phyloP scores from a whole-genome alignment of 2,113 vertebrate species.

The Psilopogon haemacephalus region DNA sequence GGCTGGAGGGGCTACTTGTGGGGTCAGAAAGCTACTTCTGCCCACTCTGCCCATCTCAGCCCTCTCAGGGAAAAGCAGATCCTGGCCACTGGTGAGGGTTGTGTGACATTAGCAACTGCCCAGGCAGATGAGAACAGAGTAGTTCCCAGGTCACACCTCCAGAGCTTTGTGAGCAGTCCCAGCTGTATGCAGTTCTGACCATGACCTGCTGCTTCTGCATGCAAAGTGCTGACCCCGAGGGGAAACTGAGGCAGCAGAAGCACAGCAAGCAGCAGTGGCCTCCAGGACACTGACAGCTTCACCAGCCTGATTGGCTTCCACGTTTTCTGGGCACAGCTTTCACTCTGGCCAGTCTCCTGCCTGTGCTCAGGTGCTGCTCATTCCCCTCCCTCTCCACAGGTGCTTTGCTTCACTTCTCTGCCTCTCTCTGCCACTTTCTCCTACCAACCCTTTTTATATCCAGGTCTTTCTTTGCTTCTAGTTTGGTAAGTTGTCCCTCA shows the following conservation, averaged over 20 bases:
- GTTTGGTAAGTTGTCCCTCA: not conserved
- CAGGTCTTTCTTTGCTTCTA: not conserved
- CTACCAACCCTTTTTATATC: not conserved
- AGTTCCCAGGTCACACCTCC: constrained; percentile 36
- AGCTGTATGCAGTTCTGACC: constrained; percentile 38
- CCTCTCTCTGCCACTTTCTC: not conserved
- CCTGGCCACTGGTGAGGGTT: not conserved
- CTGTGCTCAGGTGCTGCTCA: not conserved
- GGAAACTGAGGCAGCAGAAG: constrained; percentile 57
- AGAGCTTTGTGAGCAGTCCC: constrained; percentile 23
- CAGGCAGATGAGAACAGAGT: constrained; percentile 11
- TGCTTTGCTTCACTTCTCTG: not conserved
- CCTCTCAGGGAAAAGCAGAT: not conserved
- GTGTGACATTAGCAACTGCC: constrained; percentile 2
- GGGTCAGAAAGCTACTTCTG: not conserved
- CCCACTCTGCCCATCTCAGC: not conserved
- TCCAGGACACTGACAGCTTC: constrained; percentile 48
- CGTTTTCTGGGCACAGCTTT: constrained; percentile 6
- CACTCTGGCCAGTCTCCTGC: constrained; percentile 4
- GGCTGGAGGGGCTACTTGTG: not conserved
- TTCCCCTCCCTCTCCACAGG: not conserved
- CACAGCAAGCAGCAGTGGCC: constrained; percentile 26
- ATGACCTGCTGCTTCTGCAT: not conserved
- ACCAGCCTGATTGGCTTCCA: constrained; percentile 48
- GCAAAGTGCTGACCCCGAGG: constrained; percentile 44